A percentile compares a stretch with the other conserved stretches of the same genome.
These are phyloP conservation scores for human (Homo sapiens) DNA, from an alignment of 2,113 vertebrate genomes.

Conservation along the genomic window DNA sequence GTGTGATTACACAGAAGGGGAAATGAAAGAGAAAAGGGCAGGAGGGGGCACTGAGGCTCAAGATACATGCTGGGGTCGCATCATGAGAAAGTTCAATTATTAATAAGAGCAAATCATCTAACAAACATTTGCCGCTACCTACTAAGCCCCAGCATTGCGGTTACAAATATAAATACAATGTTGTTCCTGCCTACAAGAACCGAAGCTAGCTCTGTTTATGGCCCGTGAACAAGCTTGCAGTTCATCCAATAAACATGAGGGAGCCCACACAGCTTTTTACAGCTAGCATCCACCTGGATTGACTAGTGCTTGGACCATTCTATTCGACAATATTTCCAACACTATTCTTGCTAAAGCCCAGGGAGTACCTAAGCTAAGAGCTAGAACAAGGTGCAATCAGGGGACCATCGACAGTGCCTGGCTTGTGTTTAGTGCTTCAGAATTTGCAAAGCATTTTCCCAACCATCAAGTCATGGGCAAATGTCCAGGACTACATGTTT, in stretches of 20 bases:
- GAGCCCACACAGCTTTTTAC: background rate
- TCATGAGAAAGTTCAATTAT: background rate
- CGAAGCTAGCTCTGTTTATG: background rate
- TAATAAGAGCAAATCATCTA: background rate
- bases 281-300: background rate
- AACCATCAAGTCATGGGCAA: background rate
- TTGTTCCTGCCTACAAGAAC: background rate
- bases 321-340: background rate
- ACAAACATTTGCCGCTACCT: background rate
- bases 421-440: background rate
- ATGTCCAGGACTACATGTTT: background rate
- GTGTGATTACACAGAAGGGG: background rate
- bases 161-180: background rate
- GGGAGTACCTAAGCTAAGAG: background rate
- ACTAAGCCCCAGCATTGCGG: background rate
- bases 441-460: background rate
- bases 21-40: background rate
- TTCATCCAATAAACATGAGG: background rate
- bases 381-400: background rate
- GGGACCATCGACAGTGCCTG: background rate
- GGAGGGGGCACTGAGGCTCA: background rate
- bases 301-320: background rate
- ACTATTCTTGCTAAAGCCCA: background rate
- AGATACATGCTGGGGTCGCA: accelerated
- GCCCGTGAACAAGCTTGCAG: background rate